Conservation (phyloP, 2,797 vertebrate genomes). For the Hafferia zeledoni region DNA sequence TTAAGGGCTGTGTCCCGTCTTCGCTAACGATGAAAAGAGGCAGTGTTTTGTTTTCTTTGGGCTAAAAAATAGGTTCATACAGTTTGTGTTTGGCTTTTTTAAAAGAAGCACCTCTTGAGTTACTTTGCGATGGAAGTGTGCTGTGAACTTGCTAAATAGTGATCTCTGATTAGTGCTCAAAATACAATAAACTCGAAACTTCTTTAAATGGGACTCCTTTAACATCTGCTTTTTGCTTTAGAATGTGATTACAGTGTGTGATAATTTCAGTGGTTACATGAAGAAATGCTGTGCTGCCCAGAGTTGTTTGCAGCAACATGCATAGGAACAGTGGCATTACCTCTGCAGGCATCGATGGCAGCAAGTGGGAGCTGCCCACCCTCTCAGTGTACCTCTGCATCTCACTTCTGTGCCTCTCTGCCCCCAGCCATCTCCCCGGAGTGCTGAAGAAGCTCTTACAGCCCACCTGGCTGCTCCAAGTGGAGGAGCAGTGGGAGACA, state of each 20-base stretch:
- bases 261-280: background rate
- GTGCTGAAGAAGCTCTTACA: accelerated
- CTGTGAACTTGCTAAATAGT: background rate
- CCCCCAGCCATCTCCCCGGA: background rate
- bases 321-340: accelerated
- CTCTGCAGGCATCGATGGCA: accelerated
- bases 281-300: background rate
- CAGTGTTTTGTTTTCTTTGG: background rate
- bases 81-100: background rate
- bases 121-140: background rate
- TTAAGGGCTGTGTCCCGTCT: background rate
- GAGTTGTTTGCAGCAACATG: background rate
- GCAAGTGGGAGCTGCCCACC: background rate
- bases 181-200: background rate
- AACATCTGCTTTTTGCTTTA: background rate
- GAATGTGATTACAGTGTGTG: background rate
- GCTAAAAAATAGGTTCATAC: background rate
- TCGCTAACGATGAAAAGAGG: background rate
- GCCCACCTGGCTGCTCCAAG: background rate
- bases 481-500: background rate
- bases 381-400: background rate
- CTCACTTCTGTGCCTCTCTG: accelerated
- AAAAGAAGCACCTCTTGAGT: background rate
- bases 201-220: background rate
- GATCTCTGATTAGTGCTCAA: background rate